A percentile compares a stretch with the other conserved stretches of the same genome.
Conservation (phyloP, 2,797 vertebrate species). For the Lepilemur ruficaudatus region DNA sequence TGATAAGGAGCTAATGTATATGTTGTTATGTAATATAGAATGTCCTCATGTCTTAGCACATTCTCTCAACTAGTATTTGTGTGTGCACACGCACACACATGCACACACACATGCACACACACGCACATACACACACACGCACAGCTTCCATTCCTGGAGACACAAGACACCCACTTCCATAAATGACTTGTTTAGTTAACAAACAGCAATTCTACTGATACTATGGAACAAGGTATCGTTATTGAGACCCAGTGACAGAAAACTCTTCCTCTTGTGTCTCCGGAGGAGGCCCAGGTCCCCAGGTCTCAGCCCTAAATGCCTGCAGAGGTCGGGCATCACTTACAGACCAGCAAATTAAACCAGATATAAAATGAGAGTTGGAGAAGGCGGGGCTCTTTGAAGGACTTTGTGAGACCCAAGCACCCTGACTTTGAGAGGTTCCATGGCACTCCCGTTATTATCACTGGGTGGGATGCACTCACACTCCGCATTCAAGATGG, state of each 20-base stretch:
- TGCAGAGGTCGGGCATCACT: not conserved
- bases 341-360: too few relatives aligned
- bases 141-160: not conserved
- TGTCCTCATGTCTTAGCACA: not conserved
- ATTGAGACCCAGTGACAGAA: not conserved
- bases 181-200: not conserved
- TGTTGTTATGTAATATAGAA: not conserved
- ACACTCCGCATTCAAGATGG: accelerated
- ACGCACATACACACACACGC: too few relatives aligned
- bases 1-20: not conserved
- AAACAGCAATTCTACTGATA: accelerated
- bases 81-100: accelerated
- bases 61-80: not conserved
- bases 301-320: not conserved
- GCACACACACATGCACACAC: accelerated
- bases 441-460: not conserved
- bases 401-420: not conserved
- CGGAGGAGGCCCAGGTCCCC: not conserved
- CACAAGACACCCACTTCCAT: not conserved
- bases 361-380: too few relatives aligned
- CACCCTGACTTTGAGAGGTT: not conserved
- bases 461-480: not conserved
- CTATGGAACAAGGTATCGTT: accelerated
- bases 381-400: not conserved
- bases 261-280: not conserved